These are phyloP conservation scores for Trypoxylon attenuatum DNA, from an alignment of 2,888 invertebrate species.

Conservation along the genomic window DNA sequence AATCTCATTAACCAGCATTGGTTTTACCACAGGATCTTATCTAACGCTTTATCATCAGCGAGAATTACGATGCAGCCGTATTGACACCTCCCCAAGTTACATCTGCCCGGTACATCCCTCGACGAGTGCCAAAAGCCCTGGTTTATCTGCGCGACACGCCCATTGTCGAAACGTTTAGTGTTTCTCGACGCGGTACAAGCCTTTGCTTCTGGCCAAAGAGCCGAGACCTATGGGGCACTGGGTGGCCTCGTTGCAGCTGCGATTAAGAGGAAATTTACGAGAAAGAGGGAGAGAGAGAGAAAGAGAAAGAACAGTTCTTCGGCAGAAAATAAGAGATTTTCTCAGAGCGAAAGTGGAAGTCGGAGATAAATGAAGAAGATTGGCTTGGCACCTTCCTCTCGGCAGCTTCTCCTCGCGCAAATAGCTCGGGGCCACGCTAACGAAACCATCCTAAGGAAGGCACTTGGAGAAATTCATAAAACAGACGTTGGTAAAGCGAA, in stretches of 20 bases:
- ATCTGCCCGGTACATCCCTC: slow-evolving; percentile 27
- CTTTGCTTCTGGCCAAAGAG: slow-evolving; percentile 27
- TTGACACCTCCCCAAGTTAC: slow-evolving; percentile 12
- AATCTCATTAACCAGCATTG: slow-evolving; percentile 5
- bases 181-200: slow-evolving; percentile 6
- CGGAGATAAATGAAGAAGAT: not conserved
- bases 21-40: slow-evolving; percentile 3
- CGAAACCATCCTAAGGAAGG: slow-evolving; percentile 45
- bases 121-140: not conserved
- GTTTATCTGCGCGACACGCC: slow-evolving; percentile 42
- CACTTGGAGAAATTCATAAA: slow-evolving; percentile 56
- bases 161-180: slow-evolving; percentile 45
- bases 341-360: not conserved
- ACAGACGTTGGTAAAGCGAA: slow-evolving; percentile 45
- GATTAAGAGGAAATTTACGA: too few relatives aligned
- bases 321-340: not conserved
- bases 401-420: not conserved
- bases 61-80: slow-evolving; percentile 8
- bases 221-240: not conserved
- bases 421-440: slow-evolving; percentile 35
- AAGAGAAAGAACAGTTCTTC: slow-evolving; percentile 17
- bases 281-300: too few relatives aligned
- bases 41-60: slow-evolving; percentile 24
- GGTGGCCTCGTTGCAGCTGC: too few relatives aligned
- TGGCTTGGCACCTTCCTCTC: not conserved